Evolutionary conservation across 2,113 vertebrate species (phyloP).

Genomic region (Cyphomyrus discorhynchus): DNA sequence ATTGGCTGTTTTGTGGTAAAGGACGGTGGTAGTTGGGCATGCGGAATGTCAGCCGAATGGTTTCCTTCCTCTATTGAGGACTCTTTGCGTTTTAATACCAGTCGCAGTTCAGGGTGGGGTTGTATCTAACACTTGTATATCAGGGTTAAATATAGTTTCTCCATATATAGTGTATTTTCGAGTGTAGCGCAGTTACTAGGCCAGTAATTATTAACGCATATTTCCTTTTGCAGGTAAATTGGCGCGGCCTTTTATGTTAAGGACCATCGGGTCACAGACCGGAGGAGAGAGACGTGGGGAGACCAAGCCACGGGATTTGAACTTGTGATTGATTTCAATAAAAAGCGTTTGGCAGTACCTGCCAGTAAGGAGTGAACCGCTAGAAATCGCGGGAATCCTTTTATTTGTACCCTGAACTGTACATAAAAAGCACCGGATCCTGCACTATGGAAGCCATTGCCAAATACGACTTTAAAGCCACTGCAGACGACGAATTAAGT

Average conservation of each 20-base stretch:
- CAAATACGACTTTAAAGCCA: conserved; percentile 98
- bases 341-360: conserved; percentile 22
- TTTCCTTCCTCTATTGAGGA: conserved; percentile 42
- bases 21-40: conserved; percentile 20
- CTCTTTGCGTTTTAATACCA: conserved; percentile 23
- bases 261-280: conserved; percentile 50
- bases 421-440: neutral
- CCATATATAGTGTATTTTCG: neutral
- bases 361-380: conserved; percentile 31
- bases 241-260: conserved; percentile 56
- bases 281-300: conserved; percentile 58
- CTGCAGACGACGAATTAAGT: conserved; percentile 95
- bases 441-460: conserved; percentile 90
- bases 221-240: conserved; percentile 46
- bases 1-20: conserved; percentile 16
- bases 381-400: neutral
- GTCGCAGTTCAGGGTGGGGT: conserved; percentile 34
- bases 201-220: neutral
- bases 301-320: conserved; percentile 38
- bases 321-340: conserved; percentile 39
- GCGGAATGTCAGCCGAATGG: conserved; percentile 23
- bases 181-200: neutral
- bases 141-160: neutral
- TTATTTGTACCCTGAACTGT: neutral
- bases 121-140: conserved; percentile 14